These are phyloP conservation scores for Phacellophora camtschatica DNA, from an alignment of 30 jellyfish, hydroid and myxozoan genomes.

Conservation along the genomic window DNA sequence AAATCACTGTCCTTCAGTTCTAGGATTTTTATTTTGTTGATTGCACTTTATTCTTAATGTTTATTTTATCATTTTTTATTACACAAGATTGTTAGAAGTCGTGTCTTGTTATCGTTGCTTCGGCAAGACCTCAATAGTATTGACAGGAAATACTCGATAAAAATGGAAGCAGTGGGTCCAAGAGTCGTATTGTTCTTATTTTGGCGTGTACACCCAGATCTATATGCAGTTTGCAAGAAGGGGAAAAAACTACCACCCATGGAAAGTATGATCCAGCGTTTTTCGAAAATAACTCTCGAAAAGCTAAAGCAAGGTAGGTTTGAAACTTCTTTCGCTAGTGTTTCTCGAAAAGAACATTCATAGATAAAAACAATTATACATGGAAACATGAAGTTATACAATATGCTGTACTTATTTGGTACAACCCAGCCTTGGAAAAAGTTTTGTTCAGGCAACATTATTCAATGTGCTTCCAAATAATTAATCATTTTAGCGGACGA, in stretches of 20 bases:
- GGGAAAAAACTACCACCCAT: not conserved
- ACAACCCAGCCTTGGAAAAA: too few species aligned
- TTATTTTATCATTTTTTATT: not conserved
- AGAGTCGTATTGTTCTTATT: not conserved
- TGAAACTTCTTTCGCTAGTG: too few species aligned
- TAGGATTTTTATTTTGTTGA: not conserved
- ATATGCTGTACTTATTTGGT: too few species aligned
- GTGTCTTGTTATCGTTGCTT: not conserved
- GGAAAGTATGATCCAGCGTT: not conserved
- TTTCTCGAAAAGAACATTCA: too few species aligned
- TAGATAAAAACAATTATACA: too few species aligned
- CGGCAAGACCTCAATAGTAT: not conserved
- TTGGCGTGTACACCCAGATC: not conserved
- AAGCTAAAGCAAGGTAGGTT: not conserved
- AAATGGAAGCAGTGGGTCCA: not conserved
- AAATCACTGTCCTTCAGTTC: too few species aligned
- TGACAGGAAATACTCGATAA: not conserved
- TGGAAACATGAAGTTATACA: too few species aligned
- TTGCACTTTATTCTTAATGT: too few species aligned
- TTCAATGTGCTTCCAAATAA: too few species aligned
- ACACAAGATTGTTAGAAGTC: not conserved
- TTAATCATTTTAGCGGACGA: too few species aligned
- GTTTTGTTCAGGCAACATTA: too few species aligned
- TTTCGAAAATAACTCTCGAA: not conserved
- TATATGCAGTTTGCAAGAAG: not conserved